These are phyloP conservation scores for Mionectes macconnelli DNA, from an alignment of 2,113 vertebrate species.

Conservation along the genomic window DNA sequence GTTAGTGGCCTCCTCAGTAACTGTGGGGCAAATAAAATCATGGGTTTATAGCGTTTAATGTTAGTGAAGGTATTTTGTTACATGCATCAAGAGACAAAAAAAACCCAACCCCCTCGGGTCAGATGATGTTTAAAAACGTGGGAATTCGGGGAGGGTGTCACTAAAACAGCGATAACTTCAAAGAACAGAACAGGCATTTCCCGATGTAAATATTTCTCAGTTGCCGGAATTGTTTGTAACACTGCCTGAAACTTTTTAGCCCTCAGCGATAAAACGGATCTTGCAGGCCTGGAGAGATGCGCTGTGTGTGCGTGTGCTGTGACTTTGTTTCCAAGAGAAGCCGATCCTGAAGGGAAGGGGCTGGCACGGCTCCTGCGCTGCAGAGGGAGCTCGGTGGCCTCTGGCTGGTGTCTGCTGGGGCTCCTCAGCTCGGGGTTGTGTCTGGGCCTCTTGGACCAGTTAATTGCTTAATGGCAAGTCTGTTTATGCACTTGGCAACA, in stretches of 20 bases:
- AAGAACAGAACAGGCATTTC: neutral
- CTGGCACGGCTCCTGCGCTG: neutral
- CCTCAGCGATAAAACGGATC: neutral
- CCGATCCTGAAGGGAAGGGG: neutral
- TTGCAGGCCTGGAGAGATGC: neutral
- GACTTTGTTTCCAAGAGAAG: neutral
- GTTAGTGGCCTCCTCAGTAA: neutral
- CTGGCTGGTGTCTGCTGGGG: neutral
- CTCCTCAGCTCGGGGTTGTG: neutral
- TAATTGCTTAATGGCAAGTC: neutral
- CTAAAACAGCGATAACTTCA: neutral
- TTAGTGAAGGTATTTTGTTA: neutral
- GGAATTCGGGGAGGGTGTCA: neutral
- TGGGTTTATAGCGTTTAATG: neutral
- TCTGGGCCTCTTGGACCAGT: neutral
- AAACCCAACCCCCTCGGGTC: accelerated
- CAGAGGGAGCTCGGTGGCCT: neutral
- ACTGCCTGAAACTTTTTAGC: neutral
- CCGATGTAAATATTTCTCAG: neutral
- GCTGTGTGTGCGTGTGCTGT: neutral
- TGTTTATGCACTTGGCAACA: neutral
- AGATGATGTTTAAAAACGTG: neutral
- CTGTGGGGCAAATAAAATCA: neutral
- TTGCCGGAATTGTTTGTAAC: neutral
- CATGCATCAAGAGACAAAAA: neutral